Evolutionary conservation across 2,113 vertebrate species (phyloP), one percentile per base, ranked within the genome.

Genomic region (Hemichromis elongatus): DNA sequence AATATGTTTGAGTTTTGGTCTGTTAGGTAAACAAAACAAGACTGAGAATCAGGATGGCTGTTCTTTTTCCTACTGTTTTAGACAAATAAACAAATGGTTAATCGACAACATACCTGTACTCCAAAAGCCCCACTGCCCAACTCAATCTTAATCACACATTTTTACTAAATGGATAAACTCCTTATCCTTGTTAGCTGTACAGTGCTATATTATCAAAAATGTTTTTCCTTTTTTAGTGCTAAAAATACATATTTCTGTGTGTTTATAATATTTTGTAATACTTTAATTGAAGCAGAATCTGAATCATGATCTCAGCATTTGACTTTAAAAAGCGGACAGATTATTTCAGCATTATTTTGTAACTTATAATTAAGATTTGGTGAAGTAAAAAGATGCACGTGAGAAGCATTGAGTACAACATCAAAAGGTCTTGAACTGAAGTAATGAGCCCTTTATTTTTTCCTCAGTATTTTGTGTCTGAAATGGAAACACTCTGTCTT

Each of bases 351-450:
- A 75, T 30, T 50, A 28, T 30, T 19, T n/a, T 75, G 45, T 52
- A 75, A 30, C 42, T 30, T 75, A 8, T 30, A 19, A 18, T 45
- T 73, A 73, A 11, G 42, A 47, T 75, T 47, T 28, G 40, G 66
- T 73, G 24, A 45, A 47, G 66, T 73, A 28, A 73, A 70, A 70
- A 45, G 8, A 45, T 70, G 21, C 21, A 24, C 45, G 35, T 73
- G 40, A 24, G 21, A 73, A 47, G 40, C n/a, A 52, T 9, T 52
- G 18, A 19, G 50, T 28, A 7, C 66, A 66, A 40, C 21, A 14
- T 19, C 19, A 35, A 42, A 14, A 24, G 28, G 40, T 18, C 14
- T 28, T 2, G 24, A 8, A n/a, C 50, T n/a, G 50, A n/a, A 50
- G 26, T 75, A 75, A 75, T 19, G 4, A 73, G 42, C 40, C 21